Conservation (phyloP, 2,113 vertebrate genomes). For the Telmatochromis sp. region DNA sequence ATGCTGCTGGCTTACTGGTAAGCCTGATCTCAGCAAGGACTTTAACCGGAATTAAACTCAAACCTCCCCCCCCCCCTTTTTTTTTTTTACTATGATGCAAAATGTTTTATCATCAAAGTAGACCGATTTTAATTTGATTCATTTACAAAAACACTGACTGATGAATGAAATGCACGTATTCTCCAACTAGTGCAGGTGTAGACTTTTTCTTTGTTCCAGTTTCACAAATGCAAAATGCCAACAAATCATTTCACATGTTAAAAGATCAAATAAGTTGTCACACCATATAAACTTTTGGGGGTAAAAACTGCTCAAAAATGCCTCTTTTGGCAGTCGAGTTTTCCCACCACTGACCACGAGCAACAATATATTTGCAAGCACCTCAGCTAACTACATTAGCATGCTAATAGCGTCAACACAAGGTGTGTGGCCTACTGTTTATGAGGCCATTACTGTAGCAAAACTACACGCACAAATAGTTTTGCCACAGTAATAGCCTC, state of each 20-base stretch:
- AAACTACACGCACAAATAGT: neutral
- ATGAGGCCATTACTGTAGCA: neutral
- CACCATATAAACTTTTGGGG: neutral
- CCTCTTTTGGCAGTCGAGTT: neutral
- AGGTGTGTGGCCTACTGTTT: neutral
- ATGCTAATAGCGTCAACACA: neutral
- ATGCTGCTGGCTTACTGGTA: neutral
- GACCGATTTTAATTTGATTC: neutral
- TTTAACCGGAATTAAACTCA: neutral
- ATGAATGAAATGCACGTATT: neutral
- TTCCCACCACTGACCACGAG: neutral
- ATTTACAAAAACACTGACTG: neutral
- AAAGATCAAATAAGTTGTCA: neutral
- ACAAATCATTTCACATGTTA: neutral
- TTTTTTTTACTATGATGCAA: neutral
- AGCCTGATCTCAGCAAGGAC: neutral
- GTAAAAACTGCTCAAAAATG: neutral
- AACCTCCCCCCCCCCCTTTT: rapidly evolving
- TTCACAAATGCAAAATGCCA: neutral
- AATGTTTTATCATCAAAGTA: neutral
- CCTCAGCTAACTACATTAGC: neutral
- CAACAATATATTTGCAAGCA: neutral
- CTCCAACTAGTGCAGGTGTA: neutral
- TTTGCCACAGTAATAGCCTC: neutral
- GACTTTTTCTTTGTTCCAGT: neutral